A percentile compares a stretch with the other conserved stretches of the same genome.
Conservation (phyloP, 2,888 invertebrate genomes). For the Diarsia dahlii region DNA sequence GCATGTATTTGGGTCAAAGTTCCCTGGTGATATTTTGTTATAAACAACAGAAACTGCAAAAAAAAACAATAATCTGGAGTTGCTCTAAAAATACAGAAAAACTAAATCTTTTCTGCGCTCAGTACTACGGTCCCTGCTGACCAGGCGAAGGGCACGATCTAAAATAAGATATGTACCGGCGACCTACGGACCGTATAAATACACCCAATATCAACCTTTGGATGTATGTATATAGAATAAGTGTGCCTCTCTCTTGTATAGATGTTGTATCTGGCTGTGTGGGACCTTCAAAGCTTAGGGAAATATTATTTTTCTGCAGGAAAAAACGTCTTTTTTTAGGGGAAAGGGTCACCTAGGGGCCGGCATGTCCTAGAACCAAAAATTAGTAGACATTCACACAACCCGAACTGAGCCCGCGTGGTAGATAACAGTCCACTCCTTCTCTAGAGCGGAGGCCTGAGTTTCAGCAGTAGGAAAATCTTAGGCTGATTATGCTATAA, state of each 20-base stretch:
- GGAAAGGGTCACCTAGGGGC: too few relatives aligned
- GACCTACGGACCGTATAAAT: constrained; percentile 60
- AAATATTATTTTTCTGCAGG: too few relatives aligned
- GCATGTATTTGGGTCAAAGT: too few relatives aligned
- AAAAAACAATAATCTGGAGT: neutral
- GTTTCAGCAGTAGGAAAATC: neutral
- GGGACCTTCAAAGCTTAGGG: neutral
- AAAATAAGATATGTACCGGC: constrained; percentile 62
- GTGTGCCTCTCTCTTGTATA: constrained; percentile 2
- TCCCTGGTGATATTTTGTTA: too few relatives aligned
- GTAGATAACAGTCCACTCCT: neutral
- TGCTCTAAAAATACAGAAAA: constrained; percentile 3
- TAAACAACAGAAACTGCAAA: neutral
- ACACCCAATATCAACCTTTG: constrained; percentile 57
- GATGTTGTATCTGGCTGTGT: constrained; percentile 12
- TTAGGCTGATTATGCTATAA: neutral
- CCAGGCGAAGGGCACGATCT: constrained; percentile 63
- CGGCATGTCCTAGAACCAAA: neutral
- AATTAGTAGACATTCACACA: neutral
- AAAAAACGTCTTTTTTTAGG: too few relatives aligned
- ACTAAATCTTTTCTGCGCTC: constrained; percentile 70
- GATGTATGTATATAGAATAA: constrained; percentile 25
- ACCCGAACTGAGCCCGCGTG: neutral
- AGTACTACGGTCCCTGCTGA: constrained; percentile 70
- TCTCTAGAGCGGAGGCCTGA: neutral